Conservation (phyloP, 2,113 vertebrate species). For the Zeus faber region DNA sequence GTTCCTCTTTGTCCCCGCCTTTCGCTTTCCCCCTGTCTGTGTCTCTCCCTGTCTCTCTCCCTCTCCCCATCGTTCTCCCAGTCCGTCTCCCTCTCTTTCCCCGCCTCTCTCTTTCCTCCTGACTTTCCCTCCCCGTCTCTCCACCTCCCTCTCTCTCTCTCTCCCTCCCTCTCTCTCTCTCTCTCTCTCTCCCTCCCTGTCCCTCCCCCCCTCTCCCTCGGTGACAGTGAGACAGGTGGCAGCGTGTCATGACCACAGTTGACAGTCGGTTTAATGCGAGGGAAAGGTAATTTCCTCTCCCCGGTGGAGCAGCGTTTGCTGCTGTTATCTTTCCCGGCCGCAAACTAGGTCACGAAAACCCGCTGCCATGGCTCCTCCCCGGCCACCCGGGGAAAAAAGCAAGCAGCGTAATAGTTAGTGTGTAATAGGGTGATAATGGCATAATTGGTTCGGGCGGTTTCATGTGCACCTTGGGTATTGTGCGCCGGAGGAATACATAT, state of each 20-base stretch:
- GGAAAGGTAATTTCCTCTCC: conserved; percentile 49
- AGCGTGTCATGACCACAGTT: conserved; percentile 16
- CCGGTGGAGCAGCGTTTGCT: conserved; percentile 9
- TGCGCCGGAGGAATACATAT: conserved; percentile 16
- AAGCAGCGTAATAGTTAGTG: too few relatives aligned
- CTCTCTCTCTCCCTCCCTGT: neutral
- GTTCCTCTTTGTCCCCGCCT: neutral
- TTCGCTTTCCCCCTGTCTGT: neutral
- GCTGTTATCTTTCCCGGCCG: conserved; percentile 32
- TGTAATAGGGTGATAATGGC: conserved; percentile 40
- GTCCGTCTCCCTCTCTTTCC: neutral
- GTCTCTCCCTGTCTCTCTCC: neutral
- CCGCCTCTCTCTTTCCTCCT: neutral
- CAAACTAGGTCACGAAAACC: too few relatives aligned
- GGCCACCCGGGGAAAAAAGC: too few relatives aligned
- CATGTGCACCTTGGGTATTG: conserved; percentile 11
- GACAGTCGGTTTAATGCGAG: conserved; percentile 27
- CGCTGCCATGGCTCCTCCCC: too few relatives aligned
- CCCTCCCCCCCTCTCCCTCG: neutral
- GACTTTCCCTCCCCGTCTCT: neutral
- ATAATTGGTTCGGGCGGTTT: conserved; percentile 32
- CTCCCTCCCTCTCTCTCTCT: neutral
- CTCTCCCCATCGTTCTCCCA: neutral
- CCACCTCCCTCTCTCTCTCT: neutral
- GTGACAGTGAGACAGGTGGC: conserved; percentile 28